Evolutionary conservation across 1,140 invertebrate species (phyloP), one percentile per base, ranked within the genome.

Genomic region (Drosophila sulfurigaster): DNA sequence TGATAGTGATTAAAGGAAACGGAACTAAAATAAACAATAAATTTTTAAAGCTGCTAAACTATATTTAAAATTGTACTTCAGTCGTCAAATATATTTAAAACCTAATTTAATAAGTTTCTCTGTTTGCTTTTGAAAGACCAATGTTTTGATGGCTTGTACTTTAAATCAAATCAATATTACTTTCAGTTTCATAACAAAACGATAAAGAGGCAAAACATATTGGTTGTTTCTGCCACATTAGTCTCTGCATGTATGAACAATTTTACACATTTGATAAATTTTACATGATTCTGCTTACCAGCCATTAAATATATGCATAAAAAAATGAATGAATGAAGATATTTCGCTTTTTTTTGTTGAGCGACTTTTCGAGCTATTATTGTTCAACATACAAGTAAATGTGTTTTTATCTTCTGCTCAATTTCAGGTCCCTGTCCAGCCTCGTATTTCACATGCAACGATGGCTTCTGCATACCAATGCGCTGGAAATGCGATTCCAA

Each of bases 401-500:
- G 51, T 11, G 20, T 66, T 48, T 57, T 72, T 46, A n/a, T 67
- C 70, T 83, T 78, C 49, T 83, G 66, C 65, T 52, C 45, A 52
- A 79, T 86, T 82, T 58, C 75, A 88, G 85, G 78, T 83, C 81
- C 85, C 38, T 92, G 91, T 60, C 80, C 88, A 64, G 72, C 74
- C 11, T 93, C 93, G 58, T 93, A 95, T 91, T 96, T 95, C 92
- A 91, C 91, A 72, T 96, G 96, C 92, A 93, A 92, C 59, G 94
- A 93, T 74, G 94, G 94, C 48, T 93, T 93, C 74, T 96, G 96
- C 91, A 95, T 96, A 85, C 94, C 95, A 46, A 83, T 91, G 70
- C 92, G 93, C 62, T 95, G 94, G 94, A 94, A 94, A 82, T 96
- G 96, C 93, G 95, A 96, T 92, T 91, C 90, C 7, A 93, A 94